These are phyloP conservation scores for Pachycephus smyrnensis DNA, from an alignment of 2,888 invertebrate genomes.

Conservation along the genomic window DNA sequence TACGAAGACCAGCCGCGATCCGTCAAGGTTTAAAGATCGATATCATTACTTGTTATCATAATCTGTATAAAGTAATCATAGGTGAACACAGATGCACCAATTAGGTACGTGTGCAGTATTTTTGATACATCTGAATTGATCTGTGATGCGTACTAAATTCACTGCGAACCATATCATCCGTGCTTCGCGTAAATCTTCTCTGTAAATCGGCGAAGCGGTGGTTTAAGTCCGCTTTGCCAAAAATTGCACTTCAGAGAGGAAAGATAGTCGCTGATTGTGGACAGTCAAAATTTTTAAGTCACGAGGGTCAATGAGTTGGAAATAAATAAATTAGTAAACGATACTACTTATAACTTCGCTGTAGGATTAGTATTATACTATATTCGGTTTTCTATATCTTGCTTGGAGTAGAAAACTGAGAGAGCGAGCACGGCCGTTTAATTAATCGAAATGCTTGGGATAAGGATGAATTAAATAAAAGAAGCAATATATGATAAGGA, in stretches of 20 bases:
- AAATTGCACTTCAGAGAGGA: background rate
- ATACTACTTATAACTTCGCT: background rate
- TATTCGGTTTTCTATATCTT: background rate
- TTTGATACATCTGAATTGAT: constrained; percentile 51
- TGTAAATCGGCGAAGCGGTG: background rate
- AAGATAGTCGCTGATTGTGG: background rate
- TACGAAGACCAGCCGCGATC: background rate
- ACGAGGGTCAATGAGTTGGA: background rate
- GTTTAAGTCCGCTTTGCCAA: background rate
- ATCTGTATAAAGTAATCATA: constrained; percentile 25
- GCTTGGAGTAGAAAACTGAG: background rate
- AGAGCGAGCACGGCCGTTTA: background rate
- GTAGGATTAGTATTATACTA: background rate
- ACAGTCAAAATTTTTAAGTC: background rate
- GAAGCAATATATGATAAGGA: background rate
- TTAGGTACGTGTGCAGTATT: constrained; percentile 41
- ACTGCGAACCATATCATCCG: background rate
- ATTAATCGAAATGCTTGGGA: background rate
- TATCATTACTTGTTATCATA: constrained; percentile 1
- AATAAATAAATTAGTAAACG: background rate
- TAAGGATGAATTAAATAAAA: background rate
- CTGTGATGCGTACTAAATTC: constrained; percentile 38
- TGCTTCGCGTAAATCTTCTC: background rate
- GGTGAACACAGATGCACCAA: constrained; percentile 34
- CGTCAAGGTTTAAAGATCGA: background rate